Percentiles rank a stretch among this genome's conserved stretches.
Conservation (phyloP, 2,888 invertebrate species). For the Ernsta delagoae region DNA sequence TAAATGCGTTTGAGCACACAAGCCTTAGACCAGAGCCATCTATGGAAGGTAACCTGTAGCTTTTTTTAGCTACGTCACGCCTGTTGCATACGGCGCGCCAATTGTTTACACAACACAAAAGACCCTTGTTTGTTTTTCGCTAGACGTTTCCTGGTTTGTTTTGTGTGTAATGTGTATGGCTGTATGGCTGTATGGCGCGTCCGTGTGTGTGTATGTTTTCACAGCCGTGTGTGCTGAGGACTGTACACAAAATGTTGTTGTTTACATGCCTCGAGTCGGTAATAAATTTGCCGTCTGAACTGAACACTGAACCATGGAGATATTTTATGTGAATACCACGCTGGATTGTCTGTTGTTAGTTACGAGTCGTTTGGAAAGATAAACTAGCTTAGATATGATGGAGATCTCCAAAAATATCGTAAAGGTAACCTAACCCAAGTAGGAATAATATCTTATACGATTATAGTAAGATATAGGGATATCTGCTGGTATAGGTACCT, state of each 20-base stretch:
- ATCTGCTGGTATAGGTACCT: no score
- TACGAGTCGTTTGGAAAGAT: neutral
- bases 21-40: conserved; percentile 54
- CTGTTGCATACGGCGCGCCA: conserved; percentile 79
- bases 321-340: conserved; percentile 42
- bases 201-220: conserved; percentile 72
- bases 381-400: neutral
- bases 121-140: conserved; percentile 85
- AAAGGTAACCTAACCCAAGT: no score
- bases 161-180: conserved; percentile 61
- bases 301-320: conserved; percentile 41
- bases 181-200: conserved; percentile 54
- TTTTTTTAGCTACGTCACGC: conserved; percentile 70
- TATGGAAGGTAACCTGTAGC: conserved; percentile 67
- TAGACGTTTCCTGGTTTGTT: conserved; percentile 85
- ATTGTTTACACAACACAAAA: conserved; percentile 85
- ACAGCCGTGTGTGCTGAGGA: conserved; percentile 76
- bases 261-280: conserved; percentile 68
- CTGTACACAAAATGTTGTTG: conserved; percentile 81
- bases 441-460: no score
- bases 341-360: conserved; percentile 30
- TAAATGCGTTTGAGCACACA: neutral
- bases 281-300: conserved; percentile 67
- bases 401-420: neutral
- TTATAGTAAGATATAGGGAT: no score